Evolutionary conservation across 2,113 vertebrate genomes (phyloP), one percentile per base, ranked within the genome.

Genomic region (Tachuris rubrigastra): DNA sequence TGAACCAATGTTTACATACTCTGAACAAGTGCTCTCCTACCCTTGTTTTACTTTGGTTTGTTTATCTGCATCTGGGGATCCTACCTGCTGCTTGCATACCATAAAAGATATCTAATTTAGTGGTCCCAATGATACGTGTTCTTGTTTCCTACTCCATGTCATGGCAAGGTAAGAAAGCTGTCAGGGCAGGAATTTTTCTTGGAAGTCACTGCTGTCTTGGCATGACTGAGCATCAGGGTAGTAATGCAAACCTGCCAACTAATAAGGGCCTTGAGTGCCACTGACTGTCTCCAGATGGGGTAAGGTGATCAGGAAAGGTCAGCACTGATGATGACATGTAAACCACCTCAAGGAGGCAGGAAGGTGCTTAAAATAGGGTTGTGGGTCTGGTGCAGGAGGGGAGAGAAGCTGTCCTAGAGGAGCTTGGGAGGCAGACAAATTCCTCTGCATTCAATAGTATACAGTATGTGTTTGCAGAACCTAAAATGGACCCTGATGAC

Each of bases 91-190:
- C 49, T 75, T 74, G 35, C 1, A 3, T 5, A 4, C 14, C 16
- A 22, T 8, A 53, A 58, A 60, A 44, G 25, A 19, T 19, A 7
- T 65, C 19, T 55, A 1, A 31, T 85, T 75, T 65, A 22, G 16
- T 63, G 47, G 27, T 84, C 33, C 12, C 7, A 8, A 5, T 56
- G 44, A 55, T 52, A 60, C 8, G 8, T 25, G 28, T 65, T 55
- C 14, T 8, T 52, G 12, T 50, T 77, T 41, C 2, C 0, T 60
- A 22, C 42, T 84, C 53, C 2, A 1, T 12, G 24, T 46, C 22
- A 37, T 47, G 46, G 35, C 0, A 5, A 69, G 42, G 46, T 71
- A 50, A 62, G 35, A 44, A 3, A 10, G 20, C 55, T 72, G 3
- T 23, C 3, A 6, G 60, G 44, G 41, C 44, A 73, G 59, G 47